These are phyloP conservation scores for Drosophila multiciliata DNA, from an alignment of 2,888 invertebrate genomes.

Conservation along the genomic window DNA sequence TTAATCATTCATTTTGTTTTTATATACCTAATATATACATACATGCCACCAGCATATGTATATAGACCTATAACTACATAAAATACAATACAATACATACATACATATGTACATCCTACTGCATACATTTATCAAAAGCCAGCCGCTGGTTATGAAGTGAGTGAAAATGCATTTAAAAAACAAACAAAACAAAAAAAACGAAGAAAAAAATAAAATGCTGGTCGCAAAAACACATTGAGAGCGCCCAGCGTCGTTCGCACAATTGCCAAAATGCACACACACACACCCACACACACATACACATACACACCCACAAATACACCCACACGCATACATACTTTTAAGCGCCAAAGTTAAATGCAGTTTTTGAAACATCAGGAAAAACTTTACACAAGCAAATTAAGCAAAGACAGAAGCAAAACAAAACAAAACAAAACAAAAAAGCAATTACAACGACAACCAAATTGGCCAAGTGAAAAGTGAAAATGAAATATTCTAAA, in stretches of 20 bases:
- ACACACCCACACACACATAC: constrained; percentile 20
- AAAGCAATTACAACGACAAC: constrained; percentile 10
- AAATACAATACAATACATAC: constrained; percentile 27
- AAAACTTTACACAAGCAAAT: constrained; percentile 24
- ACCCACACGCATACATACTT: constrained; percentile 46
- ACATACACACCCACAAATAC: constrained; percentile 28
- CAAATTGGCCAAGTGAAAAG: constrained; percentile 36
- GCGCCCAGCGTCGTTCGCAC: constrained; percentile 38
- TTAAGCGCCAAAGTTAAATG: constrained; percentile 69
- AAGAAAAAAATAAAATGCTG: constrained; percentile 43
- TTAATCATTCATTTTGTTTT: constrained; percentile 43
- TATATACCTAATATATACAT: constrained; percentile 17
- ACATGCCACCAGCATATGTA: constrained; percentile 8
- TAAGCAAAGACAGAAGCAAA: constrained; percentile 17
- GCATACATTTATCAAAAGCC: constrained; percentile 62
- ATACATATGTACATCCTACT: constrained; percentile 24
- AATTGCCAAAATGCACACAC: constrained; percentile 65
- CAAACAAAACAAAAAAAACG: neutral
- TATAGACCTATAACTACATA: constrained; percentile 28
- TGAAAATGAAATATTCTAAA: constrained; percentile 24
- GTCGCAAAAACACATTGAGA: constrained; percentile 37
- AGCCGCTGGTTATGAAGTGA: constrained; percentile 52
- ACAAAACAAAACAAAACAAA: neutral
- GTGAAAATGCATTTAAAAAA: constrained; percentile 60
- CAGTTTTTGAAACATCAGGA: constrained; percentile 49